Conservation (phyloP, 1,140 invertebrate species). For the Vollenhovia emeryi region DNA sequence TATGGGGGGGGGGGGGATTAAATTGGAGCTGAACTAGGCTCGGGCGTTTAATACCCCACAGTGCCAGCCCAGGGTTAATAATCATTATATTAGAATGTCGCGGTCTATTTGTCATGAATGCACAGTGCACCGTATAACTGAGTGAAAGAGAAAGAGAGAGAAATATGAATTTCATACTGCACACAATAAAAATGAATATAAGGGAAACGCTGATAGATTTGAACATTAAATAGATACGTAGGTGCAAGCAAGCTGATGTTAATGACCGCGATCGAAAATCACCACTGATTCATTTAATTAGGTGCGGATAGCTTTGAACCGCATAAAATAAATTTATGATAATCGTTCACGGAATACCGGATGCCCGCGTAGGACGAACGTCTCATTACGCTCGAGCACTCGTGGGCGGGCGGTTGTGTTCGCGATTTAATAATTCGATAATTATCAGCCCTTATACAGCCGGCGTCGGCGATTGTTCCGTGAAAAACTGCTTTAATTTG, state of each 20-base stretch:
- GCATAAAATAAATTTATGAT: slow-evolving; percentile 32
- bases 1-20: too few relatives aligned
- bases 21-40: too few relatives aligned
- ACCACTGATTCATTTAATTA: slow-evolving; percentile 17
- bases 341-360: slow-evolving; percentile 23
- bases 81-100: neutral
- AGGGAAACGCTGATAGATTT: neutral
- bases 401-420: slow-evolving; percentile 47
- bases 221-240: neutral
- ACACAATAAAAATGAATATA: neutral
- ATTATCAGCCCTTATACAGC: slow-evolving; percentile 59
- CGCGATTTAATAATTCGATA: slow-evolving; percentile 70
- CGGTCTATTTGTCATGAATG: neutral
- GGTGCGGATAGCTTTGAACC: neutral
- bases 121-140: neutral
- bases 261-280: neutral
- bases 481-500: slow-evolving; percentile 21
- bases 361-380: slow-evolving; percentile 53
- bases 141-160: neutral
- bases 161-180: neutral
- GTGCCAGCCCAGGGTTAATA: neutral
- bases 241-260: neutral
- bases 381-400: slow-evolving; percentile 56
- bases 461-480: slow-evolving; percentile 51
- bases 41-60: too few relatives aligned